A percentile compares a stretch with the other conserved stretches of the same genome.
These are phyloP conservation scores for Hedychridium roseum DNA, from an alignment of 2,888 invertebrate species.

Conservation along the genomic window DNA sequence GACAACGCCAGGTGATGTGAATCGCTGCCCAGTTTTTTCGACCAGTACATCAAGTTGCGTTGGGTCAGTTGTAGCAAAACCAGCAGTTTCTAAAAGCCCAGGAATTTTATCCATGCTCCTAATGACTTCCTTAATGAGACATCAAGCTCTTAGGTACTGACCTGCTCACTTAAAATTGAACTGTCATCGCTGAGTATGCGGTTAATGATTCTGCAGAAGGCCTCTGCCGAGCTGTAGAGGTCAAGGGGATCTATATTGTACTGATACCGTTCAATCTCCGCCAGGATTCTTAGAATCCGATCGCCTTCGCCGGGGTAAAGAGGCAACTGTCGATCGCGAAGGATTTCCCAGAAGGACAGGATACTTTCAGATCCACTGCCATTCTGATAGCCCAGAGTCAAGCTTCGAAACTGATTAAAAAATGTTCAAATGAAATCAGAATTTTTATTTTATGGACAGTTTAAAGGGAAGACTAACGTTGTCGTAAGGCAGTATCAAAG, in stretches of 20 bases:
- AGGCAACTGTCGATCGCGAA: slow-evolving; percentile 64
- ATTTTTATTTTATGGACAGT: not conserved
- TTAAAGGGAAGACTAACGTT: slow-evolving; percentile 64
- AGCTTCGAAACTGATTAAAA: slow-evolving; percentile 64
- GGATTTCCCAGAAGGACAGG: slow-evolving; percentile 67
- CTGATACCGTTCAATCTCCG: slow-evolving; percentile 69
- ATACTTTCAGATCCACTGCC: slow-evolving; percentile 69
- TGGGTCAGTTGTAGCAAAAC: slow-evolving; percentile 59
- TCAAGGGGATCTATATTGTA: slow-evolving; percentile 63
- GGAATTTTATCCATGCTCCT: no score
- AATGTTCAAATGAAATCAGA: slow-evolving; percentile 6
- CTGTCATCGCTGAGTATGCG: slow-evolving; percentile 72
- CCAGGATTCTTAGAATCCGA: slow-evolving; percentile 68
- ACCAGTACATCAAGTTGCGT: slow-evolving; percentile 61
- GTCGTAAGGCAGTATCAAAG: slow-evolving; percentile 71
- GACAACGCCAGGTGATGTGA: slow-evolving; percentile 55
- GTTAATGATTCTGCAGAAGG: slow-evolving; percentile 71
- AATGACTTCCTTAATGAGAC: no score
- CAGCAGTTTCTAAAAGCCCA: slow-evolving; percentile 55
- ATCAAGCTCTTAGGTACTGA: no score
- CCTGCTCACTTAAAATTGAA: slow-evolving; percentile 78
- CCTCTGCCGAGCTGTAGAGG: slow-evolving; percentile 67
- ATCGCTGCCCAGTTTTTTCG: slow-evolving; percentile 46
- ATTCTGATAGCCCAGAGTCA: slow-evolving; percentile 73
- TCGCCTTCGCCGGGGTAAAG: slow-evolving; percentile 75